A percentile compares a stretch with the other conserved stretches of the same genome.
These are phyloP conservation scores for Muscicapa striata DNA, from an alignment of 2,797 vertebrate species.

Conservation along the genomic window DNA sequence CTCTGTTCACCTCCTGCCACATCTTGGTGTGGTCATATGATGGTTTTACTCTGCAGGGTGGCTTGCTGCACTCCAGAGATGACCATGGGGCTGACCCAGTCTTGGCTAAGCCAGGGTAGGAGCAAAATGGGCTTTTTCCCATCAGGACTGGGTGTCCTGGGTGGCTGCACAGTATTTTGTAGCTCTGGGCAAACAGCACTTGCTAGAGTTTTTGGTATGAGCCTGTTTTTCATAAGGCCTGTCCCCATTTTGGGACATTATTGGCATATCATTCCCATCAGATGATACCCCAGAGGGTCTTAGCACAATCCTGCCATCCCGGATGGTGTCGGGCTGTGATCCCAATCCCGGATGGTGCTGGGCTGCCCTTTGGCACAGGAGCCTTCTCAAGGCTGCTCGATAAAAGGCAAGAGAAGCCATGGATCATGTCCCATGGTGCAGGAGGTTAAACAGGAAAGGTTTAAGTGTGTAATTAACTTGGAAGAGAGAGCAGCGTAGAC, in stretches of 20 bases:
- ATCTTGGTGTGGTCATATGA: fast-evolving
- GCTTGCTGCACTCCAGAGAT: neutral
- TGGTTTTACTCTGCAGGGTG: neutral
- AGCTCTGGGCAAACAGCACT: neutral
- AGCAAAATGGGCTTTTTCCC: neutral
- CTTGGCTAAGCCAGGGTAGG: neutral
- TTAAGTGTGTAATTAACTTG: conserved; percentile 55
- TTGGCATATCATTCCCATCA: neutral
- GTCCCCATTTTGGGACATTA: neutral
- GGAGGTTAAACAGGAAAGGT: conserved; percentile 52
- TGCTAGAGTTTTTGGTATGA: neutral
- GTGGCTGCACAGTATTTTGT: fast-evolving
- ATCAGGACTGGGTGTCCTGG: neutral
- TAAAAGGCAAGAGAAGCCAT: neutral
- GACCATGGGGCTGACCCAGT: neutral
- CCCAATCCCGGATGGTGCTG: neutral
- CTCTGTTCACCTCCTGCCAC: neutral
- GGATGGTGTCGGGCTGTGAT: no score
- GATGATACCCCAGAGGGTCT: neutral
- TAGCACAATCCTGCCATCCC: fast-evolving
- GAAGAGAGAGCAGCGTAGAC: neutral
- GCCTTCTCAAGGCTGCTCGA: neutral
- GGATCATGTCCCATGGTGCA: neutral
- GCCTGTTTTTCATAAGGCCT: neutral
- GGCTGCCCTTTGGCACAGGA: neutral